Evolutionary conservation across 2,888 invertebrate genomes (phyloP), one percentile per base, ranked within the genome.

Genomic region (Scaptomyza cyrtandrae): DNA sequence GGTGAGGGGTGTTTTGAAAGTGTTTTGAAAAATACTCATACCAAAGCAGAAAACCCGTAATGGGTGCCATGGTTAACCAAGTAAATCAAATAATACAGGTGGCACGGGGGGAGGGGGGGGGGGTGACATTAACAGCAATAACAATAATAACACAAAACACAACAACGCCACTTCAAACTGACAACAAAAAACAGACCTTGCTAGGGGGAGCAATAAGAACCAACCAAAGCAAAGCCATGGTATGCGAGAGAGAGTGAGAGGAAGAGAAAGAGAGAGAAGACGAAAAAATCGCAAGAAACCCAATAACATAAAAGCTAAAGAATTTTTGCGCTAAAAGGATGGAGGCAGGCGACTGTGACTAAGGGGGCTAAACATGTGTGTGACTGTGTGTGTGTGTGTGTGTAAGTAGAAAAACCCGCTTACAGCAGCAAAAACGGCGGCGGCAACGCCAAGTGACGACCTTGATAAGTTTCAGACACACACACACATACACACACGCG

Each of bases 401-500:
- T 67, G 73, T 76, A 85, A 84, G 88, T 75, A 82, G 86, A 86
- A 85, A 85, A 85, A 85, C 85, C 89, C 88, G 85, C 89, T 85
- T 85, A 88, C 89, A 88, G 62, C 86, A 87, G 85, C 85, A 80
- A 75, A 78, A 54, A 71, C 75, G 45, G 52, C 82, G 68, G 57
- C 78, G 39, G 56, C 80, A 78, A 89, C 90, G 81, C 82, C 86
- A 84, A 90, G 78, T 76, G 86, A 90, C 90, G 91, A 90, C 90
- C 90, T 90, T 90, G 90, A 91, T 91, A 90, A 91, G 85, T 88
- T 88, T 69, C 67, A 83, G 80, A 73, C 57, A 72, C 65, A 64
- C 43, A 48, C 45, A 58, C 50, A 57, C 24, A 73, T 55, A 72
- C 65, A 64, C 43, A 48, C 45, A 58, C 50, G 60, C 24, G 57